These are phyloP conservation scores for honey bee (Apis mellifera) DNA, from an alignment of 1,140 invertebrate species.

Conservation along the genomic window Amel_HAv3.1 CM009939.2:2131501-2132000, in stretches of 20 bases:
- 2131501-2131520: slow-evolving; percentile 38
- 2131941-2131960: too few relatives aligned
- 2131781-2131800: background rate
- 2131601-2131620: slow-evolving; percentile 40
- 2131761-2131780: slow-evolving; percentile 41
- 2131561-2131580: slow-evolving; percentile 32
- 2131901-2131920: too few relatives aligned
- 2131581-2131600: slow-evolving; percentile 50
- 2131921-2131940: too few relatives aligned
- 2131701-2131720: background rate
- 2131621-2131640: slow-evolving; percentile 39
- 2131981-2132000: too few relatives aligned
- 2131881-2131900: too few relatives aligned
- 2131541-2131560: slow-evolving; percentile 40
- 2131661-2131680: slow-evolving; percentile 7
- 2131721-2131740: slow-evolving; percentile 5
- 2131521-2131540: slow-evolving; percentile 49
- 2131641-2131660: slow-evolving; percentile 46
- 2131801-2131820: too few relatives aligned
- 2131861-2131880: too few relatives aligned
- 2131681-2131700: background rate
- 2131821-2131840: too few relatives aligned
- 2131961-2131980: too few relatives aligned
- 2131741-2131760: slow-evolving; percentile 21
- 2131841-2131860: too few relatives aligned